Conservation (phyloP, 2,113 vertebrate species). For the Stomatorhinus ivindoensis region DNA sequence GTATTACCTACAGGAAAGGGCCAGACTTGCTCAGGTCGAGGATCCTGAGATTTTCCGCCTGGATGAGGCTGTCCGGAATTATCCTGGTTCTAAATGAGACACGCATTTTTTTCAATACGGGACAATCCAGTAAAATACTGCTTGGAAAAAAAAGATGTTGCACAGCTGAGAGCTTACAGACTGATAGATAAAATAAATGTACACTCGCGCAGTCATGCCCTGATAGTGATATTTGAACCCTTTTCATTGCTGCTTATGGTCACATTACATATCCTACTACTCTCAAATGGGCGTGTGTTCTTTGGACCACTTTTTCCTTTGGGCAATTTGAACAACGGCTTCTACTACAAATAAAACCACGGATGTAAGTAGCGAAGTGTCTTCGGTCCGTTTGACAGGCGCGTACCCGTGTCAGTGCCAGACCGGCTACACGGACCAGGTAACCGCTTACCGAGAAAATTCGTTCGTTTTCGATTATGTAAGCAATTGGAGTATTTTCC, state of each 20-base stretch:
- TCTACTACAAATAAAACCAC: background rate
- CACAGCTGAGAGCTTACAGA: background rate
- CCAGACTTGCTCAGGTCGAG: background rate
- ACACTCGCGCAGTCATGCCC: background rate
- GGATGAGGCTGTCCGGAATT: no score
- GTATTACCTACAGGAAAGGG: background rate
- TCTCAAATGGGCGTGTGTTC: background rate
- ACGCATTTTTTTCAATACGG: background rate
- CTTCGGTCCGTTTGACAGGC: background rate
- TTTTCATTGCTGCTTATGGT: background rate
- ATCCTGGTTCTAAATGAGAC: background rate
- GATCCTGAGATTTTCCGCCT: background rate
- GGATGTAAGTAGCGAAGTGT: background rate
- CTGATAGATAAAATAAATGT: background rate
- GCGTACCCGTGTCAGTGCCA: background rate
- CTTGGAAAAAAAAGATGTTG: background rate
- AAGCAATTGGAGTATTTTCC: background rate
- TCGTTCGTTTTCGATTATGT: background rate
- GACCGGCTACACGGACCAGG: background rate
- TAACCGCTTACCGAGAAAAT: background rate
- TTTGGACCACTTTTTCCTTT: background rate
- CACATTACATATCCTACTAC: background rate
- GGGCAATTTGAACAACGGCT: background rate
- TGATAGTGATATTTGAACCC: background rate
- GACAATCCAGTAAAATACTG: background rate